Evolutionary conservation across 2,888 invertebrate genomes (phyloP), one percentile per base, ranked within the genome.

Genomic region (Melanchra persicariae): DNA sequence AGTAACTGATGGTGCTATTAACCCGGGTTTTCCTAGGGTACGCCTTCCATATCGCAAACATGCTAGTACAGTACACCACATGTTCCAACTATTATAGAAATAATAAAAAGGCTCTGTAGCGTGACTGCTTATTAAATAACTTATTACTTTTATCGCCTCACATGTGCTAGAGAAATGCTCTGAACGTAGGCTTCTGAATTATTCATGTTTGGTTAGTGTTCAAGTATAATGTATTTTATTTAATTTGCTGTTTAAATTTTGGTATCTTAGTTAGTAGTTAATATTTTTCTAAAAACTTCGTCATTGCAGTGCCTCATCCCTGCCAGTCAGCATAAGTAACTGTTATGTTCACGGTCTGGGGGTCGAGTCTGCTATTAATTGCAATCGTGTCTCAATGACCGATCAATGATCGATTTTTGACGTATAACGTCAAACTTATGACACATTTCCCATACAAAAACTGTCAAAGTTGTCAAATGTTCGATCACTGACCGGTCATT

Each of bases 41-140:
- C 8, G n/a, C n/a, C 52, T n/a, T 7, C 37, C 34, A 9, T 49
- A 22, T 71, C 34, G 34, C 30, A 30, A 30, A 5, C 30, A 37
- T 34, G 47, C n/a, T 37, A 49, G 24, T 19, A 19, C 17, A 17
- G n/a, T 52, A 47, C 30, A 57, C 37, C 10, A 64, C 47, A 52
- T 51, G 60, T 45, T 64, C 9, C 15, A 47, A 64, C 17, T 79
- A 60, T 45, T 52, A 37, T 57, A 52, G 57, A 58, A 55, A 63
- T 47, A 54, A 63, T 52, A 71, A 52, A 49, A 69, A 74, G 6
- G 8, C 17, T 24, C 12, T 1, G 52, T 69, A 49, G 70, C 81
- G 77, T 80, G 61, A 65, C 65, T 45, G 45, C 24, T n/a, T 64
- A 26, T 68, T 61, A 68, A 61, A 74, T 68, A 64, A 64, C 43